These are phyloP conservation scores for Drosophila nasuta DNA, from an alignment of 1,140 invertebrate genomes.

Conservation along the genomic window DNA sequence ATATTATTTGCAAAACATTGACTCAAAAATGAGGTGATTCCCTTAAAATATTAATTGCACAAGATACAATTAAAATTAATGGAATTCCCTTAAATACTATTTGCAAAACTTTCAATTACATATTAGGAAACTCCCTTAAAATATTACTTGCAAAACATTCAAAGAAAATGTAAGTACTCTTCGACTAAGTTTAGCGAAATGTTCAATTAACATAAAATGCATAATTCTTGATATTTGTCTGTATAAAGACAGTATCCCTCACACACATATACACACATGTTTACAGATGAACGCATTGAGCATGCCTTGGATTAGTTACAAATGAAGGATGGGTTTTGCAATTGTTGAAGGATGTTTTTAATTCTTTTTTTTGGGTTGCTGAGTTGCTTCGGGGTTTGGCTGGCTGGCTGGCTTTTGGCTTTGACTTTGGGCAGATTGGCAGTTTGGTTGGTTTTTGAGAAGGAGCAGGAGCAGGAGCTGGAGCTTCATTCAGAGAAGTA, in stretches of 20 bases:
- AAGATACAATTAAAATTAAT: too few relatives aligned
- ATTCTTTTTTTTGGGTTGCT: background rate
- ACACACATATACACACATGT: background rate
- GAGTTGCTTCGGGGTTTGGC: background rate
- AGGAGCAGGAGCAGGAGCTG: background rate
- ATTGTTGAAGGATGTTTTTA: constrained; percentile 1
- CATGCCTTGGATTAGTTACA: constrained; percentile 54
- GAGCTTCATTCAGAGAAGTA: constrained; percentile 67
- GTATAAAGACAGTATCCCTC: background rate
- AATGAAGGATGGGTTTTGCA: constrained; percentile 31
- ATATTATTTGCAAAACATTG: too few relatives aligned
- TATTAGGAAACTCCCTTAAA: too few relatives aligned
- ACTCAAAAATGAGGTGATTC: too few relatives aligned
- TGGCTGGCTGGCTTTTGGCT: background rate
- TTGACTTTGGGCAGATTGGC: background rate
- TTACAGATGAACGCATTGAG: background rate
- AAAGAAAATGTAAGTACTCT: too few relatives aligned
- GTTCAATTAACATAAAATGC: too few relatives aligned
- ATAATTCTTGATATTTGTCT: too few relatives aligned
- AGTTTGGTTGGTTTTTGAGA: background rate
- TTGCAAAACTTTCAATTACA: too few relatives aligned
- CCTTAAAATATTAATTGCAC: too few relatives aligned
- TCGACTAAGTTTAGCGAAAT: too few relatives aligned
- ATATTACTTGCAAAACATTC: too few relatives aligned
- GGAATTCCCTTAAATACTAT: too few relatives aligned